phyloP scores from a whole-genome alignment of 2,888 invertebrate genomes.

The Dynastes maya region DNA sequence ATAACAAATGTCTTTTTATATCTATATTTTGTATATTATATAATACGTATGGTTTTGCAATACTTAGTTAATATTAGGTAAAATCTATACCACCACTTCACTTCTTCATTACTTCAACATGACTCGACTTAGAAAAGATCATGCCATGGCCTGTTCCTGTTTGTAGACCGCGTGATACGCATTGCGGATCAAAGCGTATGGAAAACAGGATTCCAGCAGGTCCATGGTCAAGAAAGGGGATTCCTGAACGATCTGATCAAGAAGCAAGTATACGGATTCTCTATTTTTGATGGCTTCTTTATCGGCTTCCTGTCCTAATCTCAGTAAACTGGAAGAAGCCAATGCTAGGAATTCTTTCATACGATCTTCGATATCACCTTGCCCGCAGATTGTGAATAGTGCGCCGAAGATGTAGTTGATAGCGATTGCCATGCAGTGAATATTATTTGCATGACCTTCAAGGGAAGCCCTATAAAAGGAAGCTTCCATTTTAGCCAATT shows the following conservation, averaged over 20 bases:
- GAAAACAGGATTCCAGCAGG: conserved; percentile 98
- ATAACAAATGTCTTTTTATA: conserved; percentile 5
- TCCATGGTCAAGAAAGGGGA: conserved; percentile 99
- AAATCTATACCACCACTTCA: background rate
- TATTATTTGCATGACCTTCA: conserved; percentile 98
- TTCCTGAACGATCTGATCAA: conserved; percentile 98
- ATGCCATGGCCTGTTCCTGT: conserved; percentile 80
- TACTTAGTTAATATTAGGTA: conserved; percentile 12
- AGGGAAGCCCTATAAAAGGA: conserved; percentile 91
- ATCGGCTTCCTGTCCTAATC: conserved; percentile 96
- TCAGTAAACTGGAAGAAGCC: conserved; percentile 94
- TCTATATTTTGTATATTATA: conserved; percentile 12
- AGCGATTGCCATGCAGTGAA: conserved; percentile 97
- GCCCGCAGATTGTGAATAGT: conserved; percentile 95
- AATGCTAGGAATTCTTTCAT: conserved; percentile 96
- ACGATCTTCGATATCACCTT: conserved; percentile 96
- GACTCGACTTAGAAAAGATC: conserved; percentile 46
- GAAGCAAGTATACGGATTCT: conserved; percentile 95
- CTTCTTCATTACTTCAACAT: conserved; percentile 17
- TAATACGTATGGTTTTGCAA: background rate
- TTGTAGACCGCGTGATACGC: conserved; percentile 98
- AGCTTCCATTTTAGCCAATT: conserved; percentile 91
- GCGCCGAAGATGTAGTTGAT: conserved; percentile 97
- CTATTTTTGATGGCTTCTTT: conserved; percentile 94
- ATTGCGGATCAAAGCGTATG: conserved; percentile 97